These are phyloP conservation scores for Leptopilina clavipes DNA, from an alignment of 1,140 invertebrate species.

Conservation along the genomic window DNA sequence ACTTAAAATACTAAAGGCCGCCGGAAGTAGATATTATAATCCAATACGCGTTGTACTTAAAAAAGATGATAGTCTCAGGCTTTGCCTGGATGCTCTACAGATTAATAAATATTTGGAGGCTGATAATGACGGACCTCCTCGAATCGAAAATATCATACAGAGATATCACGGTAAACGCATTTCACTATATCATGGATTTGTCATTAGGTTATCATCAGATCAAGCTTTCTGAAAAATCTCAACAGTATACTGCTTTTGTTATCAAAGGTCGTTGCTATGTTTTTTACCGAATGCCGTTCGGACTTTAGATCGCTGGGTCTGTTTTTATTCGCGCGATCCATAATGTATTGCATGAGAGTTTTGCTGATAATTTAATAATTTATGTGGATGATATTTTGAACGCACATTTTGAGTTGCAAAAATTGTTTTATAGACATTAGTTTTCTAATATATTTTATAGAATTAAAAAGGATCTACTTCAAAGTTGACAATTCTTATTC, in stretches of 20 bases:
- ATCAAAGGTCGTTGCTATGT: background rate
- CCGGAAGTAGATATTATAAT: conserved; percentile 26
- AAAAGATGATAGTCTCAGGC: conserved; percentile 36
- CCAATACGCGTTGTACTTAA: conserved; percentile 39
- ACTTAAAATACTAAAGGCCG: background rate
- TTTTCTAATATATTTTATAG: no score
- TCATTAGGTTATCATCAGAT: background rate
- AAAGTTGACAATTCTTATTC: no score
- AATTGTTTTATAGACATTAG: no score
- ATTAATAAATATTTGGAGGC: conserved; percentile 30
- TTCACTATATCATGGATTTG: background rate
- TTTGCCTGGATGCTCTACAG: conserved; percentile 39
- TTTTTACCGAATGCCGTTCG: background rate
- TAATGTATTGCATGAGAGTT: background rate
- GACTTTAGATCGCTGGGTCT: background rate
- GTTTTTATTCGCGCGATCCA: background rate
- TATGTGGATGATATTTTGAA: background rate
- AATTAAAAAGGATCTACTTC: no score
- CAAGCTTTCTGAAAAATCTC: background rate
- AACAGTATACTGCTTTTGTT: background rate
- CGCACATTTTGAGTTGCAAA: no score
- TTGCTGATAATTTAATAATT: background rate
- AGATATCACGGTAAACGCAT: conserved; percentile 17
- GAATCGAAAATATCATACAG: conserved; percentile 31
- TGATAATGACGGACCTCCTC: conserved; percentile 38